Conservation (phyloP, 2,888 invertebrate genomes). For the Phania funesta region DNA sequence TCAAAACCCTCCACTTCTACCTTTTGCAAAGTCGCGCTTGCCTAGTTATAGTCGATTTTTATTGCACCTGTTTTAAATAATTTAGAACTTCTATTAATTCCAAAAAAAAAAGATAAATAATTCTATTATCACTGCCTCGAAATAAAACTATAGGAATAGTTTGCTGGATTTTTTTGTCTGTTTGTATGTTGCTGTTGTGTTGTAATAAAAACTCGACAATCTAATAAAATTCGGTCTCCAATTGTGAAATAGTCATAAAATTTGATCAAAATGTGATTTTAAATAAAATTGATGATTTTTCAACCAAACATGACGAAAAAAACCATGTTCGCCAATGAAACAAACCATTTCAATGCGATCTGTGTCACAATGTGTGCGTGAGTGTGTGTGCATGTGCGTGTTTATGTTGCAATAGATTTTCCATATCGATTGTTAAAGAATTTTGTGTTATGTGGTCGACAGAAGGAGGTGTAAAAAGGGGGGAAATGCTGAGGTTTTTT, state of each 20-base stretch:
- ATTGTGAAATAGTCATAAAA: slow-evolving; percentile 68
- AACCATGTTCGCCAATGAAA: not conserved
- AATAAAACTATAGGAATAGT: slow-evolving; percentile 42
- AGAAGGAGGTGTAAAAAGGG: not conserved
- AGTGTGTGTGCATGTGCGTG: too few species aligned
- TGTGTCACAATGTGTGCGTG: slow-evolving; percentile 46
- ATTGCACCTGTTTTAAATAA: too few species aligned
- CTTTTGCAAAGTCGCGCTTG: too few species aligned
- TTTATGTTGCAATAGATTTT: slow-evolving; percentile 45
- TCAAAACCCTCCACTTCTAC: too few species aligned
- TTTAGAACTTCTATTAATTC: too few species aligned
- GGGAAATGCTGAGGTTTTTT: slow-evolving; percentile 33
- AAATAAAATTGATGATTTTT: slow-evolving; percentile 46
- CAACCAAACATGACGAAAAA: not conserved
- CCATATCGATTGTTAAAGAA: slow-evolving; percentile 31
- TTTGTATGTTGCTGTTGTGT: slow-evolving; percentile 1
- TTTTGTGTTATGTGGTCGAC: not conserved
- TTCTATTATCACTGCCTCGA: slow-evolving; percentile 30
- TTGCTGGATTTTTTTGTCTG: not conserved
- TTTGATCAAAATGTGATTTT: slow-evolving; percentile 61
- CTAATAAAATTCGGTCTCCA: slow-evolving; percentile 66
- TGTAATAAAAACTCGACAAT: slow-evolving; percentile 60
- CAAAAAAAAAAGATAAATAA: not conserved
- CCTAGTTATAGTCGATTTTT: too few species aligned
- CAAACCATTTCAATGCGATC: slow-evolving; percentile 49